Base-by-base conservation (phyloP, 2,888 invertebrate species). In the Plagodis dolabraria region DNA sequence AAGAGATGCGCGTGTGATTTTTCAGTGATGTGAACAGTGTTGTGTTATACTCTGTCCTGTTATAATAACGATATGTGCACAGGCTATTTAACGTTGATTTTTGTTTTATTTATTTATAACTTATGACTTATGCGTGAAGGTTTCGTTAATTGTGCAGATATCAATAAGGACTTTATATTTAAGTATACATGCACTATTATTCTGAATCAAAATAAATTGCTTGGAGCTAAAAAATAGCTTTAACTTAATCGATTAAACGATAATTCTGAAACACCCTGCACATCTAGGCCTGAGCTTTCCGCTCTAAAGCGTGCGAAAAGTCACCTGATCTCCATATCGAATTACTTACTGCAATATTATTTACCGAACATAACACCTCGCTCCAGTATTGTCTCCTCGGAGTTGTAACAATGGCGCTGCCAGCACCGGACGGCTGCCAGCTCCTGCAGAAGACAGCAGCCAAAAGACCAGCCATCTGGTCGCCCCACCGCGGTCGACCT, bases 331-430 rank as follows among this genome's bases (percentile, higher is more conserved):
- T 69, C 53, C 64, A 57, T 82, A 76, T 90, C 82, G 68, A 59
- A 71, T 92, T 87, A 86, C 91, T 92, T 87, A 86, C 91, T 45
- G 50, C 45, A 64, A 75, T 91, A 87, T 91, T 77, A 80, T 72
- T 82, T 89, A 80, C 83, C 70, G 83, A 85, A 86, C 75, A 63
- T 71, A 75, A 87, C 76, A 87, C 84, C 80, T 67, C 66, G 69
- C 67, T 68, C 65, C 69, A 72, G 74, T 75, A 76, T 68, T 77
- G 77, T 75, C 75, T 60, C 49, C 65, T 65, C 66, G 69, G 76
- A 83, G 85, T 86, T 81, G 80, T 77, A 80, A 79, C 82, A 76
- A 92, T 91, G 89, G 75, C 82, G 79, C 72, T 76, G 79, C 66
- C 75, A 70, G 68, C 71, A 56, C 71, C 74, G 82, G 84, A 83